A percentile compares a stretch with the other conserved stretches of the same genome.
phyloP scores from a whole-genome alignment of 2,888 invertebrate species.

The Yponomeuta malinellus region DNA sequence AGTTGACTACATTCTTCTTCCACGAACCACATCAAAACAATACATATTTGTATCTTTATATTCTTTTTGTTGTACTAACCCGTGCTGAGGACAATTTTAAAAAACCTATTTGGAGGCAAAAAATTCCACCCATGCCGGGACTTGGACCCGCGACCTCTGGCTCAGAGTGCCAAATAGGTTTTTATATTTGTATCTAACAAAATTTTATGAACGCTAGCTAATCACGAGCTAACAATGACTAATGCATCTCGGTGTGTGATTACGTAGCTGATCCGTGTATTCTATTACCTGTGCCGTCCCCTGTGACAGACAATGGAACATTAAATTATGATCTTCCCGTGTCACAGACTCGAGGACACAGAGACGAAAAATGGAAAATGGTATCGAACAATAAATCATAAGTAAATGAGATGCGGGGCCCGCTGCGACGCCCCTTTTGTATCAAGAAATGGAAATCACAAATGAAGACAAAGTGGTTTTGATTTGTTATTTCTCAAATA shows the following conservation, averaged over 20 bases:
- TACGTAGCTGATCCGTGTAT: background rate
- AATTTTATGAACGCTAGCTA: background rate
- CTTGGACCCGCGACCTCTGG: no score
- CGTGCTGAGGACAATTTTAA: no score
- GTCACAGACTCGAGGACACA: slow-evolving; percentile 38
- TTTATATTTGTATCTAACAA: no score
- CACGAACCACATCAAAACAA: background rate
- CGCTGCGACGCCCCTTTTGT: slow-evolving; percentile 32
- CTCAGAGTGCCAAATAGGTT: no score
- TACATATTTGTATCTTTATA: no score
- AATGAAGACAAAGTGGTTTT: slow-evolving; percentile 50
- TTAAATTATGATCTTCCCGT: slow-evolving; percentile 36
- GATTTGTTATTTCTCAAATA: background rate
- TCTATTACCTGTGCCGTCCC: slow-evolving; percentile 10
- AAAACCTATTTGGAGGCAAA: no score
- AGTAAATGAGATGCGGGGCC: slow-evolving; percentile 59
- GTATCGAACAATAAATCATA: slow-evolving; percentile 60
- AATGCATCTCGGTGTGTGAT: background rate
- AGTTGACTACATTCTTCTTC: background rate
- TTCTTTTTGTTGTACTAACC: no score
- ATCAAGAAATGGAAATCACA: slow-evolving; percentile 47
- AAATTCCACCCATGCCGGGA: no score
- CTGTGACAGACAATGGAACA: slow-evolving; percentile 22
- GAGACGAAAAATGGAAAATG: slow-evolving; percentile 46
- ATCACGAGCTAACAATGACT: background rate